A percentile compares a stretch with the other conserved stretches of the same genome.
These are phyloP conservation scores for Cyanoliseus patagonus DNA, from an alignment of 2,113 vertebrate species.

Conservation along the genomic window DNA sequence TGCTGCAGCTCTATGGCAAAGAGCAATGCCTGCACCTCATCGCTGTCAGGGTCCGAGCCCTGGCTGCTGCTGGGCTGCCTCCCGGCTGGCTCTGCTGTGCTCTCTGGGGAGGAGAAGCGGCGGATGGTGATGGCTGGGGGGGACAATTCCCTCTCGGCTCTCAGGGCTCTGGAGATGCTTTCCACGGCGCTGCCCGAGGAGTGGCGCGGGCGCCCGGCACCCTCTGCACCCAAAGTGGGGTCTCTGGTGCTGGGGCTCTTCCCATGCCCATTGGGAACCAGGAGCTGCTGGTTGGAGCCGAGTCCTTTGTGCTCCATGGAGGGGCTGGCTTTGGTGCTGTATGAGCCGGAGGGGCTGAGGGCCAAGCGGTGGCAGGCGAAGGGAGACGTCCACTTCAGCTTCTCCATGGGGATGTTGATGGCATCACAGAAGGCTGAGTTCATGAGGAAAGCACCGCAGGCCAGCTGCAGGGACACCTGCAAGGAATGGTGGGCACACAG, in stretches of 20 bases:
- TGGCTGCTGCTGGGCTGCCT: background rate
- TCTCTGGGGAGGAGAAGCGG: conserved; percentile 51
- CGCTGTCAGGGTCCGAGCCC: background rate
- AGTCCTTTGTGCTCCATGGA: background rate
- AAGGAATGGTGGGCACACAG: background rate
- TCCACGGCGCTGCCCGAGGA: background rate
- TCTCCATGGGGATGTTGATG: conserved; percentile 88
- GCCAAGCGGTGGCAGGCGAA: conserved; percentile 87
- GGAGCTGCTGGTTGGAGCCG: background rate
- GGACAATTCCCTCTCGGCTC: conserved; percentile 12
- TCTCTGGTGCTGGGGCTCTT: background rate
- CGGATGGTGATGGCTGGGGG: conserved; percentile 35
- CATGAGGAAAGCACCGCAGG: conserved; percentile 87
- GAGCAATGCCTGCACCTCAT: background rate
- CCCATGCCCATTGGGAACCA: background rate
- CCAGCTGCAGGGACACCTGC: conserved; percentile 91
- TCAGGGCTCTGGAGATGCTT: conserved; percentile 26
- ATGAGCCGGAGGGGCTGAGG: conserved; percentile 73
- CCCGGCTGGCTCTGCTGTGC: background rate
- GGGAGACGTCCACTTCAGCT: conserved; percentile 93
- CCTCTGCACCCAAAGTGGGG: rapidly evolving
- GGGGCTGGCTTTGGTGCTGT: background rate
- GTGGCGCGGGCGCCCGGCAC: background rate
- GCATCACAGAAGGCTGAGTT: conserved; percentile 82
- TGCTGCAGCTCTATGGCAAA: background rate